These are phyloP conservation scores for Pipistrellus pipistrellus DNA, from an alignment of 2,797 vertebrate genomes.

Conservation along the genomic window DNA sequence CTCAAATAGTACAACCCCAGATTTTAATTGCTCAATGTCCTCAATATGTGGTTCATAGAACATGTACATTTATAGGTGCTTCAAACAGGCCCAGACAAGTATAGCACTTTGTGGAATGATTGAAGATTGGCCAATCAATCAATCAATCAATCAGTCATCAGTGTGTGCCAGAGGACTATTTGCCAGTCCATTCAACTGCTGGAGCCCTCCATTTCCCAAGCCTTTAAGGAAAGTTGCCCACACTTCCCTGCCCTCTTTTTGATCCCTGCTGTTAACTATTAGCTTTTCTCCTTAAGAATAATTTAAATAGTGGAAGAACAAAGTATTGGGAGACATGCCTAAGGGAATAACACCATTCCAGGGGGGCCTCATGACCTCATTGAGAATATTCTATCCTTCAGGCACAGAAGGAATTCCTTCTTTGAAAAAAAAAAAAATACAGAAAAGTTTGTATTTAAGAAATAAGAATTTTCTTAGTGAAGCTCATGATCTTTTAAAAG, in stretches of 20 bases:
- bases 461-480: background rate
- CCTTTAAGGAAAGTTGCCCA: background rate
- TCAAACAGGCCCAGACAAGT: background rate
- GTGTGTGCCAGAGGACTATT: background rate
- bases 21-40: background rate
- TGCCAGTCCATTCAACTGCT: background rate
- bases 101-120: background rate
- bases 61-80: background rate
- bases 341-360: background rate
- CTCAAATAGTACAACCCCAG: background rate
- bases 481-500: constrained; percentile 10
- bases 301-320: constrained; percentile 17
- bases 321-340: background rate
- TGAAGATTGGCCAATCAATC: background rate
- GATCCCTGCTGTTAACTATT: background rate
- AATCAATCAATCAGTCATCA: background rate
- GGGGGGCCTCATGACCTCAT: background rate
- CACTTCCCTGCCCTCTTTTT: background rate
- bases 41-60: background rate
- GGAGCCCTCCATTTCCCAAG: background rate
- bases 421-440: background rate
- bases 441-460: background rate
- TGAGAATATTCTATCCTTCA: constrained; percentile 1
- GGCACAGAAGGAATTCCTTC: background rate
- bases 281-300: constrained; percentile 41